Evolutionary conservation across 2,113 vertebrate species (phyloP), one percentile per base, ranked within the genome.

Genomic region (Phrynocephalus versicolor): DNA sequence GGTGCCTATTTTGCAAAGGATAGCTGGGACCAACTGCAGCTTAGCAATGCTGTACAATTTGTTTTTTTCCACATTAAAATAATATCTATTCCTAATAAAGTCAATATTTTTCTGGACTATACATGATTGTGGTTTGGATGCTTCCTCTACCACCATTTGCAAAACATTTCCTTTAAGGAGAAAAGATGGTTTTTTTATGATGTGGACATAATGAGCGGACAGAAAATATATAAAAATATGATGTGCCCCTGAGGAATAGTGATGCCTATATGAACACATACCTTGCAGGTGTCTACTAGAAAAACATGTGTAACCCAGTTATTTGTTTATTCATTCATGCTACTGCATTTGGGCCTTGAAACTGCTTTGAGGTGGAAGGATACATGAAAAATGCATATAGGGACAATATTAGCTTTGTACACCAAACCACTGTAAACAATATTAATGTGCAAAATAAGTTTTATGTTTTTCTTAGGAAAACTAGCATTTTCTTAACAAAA

Each of bases 101-200:
- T 79, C 39, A 14, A 69, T 87, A 37, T 82, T 79, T 7, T n/a
- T 79, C 0, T 19, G 6, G 82, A 2, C 45, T 37, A 33, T 86
- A 81, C 89, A 86, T 81, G 13, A 64, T 15, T 9, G 75, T 27
- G 2, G 76, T 81, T 93, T 93, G 60, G 71, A 85, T 88, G 77
- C 78, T 85, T 83, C 77, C 89, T 91, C 74, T 90, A 35, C 82
- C 83, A 8, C 62, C 39, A 58, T 88, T 84, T 88, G 82, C 73
- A 82, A 87, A 90, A 83, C 80, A 81, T 94, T 91, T 75, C 35
- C 67, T 62, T 82, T 82, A 80, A 87, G 82, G 92, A 92, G 16
- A 45, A 25, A 90, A 79, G 30, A 85, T 84, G 87, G 90, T 83
- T 55, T 25, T 85, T 86, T 41, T 12, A 82, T 87, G 76, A 30